Conservation (phyloP, 2,113 vertebrate species). For the Echinops telfairi region DNA sequence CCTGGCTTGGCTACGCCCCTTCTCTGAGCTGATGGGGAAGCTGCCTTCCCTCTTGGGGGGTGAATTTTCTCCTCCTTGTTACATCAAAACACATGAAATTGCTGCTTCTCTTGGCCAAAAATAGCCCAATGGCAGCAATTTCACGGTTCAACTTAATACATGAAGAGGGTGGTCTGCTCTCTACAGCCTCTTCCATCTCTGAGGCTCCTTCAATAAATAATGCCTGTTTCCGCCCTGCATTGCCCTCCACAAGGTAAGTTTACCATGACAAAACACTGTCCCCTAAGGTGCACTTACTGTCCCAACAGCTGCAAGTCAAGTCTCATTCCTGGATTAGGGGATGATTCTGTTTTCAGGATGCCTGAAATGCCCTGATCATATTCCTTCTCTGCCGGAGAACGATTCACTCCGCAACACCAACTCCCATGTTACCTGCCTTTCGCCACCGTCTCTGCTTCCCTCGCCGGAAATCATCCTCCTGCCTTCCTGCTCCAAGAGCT, state of each 20-base stretch:
- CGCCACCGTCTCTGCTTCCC: neutral
- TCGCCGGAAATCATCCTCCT: neutral
- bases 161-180: neutral
- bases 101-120: neutral
- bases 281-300: neutral
- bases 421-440: neutral
- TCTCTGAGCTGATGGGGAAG: neutral
- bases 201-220: neutral
- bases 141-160: neutral
- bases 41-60: neutral
- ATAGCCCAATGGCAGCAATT: neutral
- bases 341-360: neutral
- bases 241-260: neutral
- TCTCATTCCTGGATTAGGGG: neutral
- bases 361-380: neutral
- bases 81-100: neutral
- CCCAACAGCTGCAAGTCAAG: neutral
- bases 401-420: neutral
- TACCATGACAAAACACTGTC: neutral
- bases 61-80: neutral
- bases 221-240: neutral
- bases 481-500: neutral
- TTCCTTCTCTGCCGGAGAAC: neutral
- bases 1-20: neutral
- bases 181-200: neutral